These are phyloP conservation scores for Metalampra italica DNA, from an alignment of 2,888 invertebrate species.

Conservation along the genomic window DNA sequence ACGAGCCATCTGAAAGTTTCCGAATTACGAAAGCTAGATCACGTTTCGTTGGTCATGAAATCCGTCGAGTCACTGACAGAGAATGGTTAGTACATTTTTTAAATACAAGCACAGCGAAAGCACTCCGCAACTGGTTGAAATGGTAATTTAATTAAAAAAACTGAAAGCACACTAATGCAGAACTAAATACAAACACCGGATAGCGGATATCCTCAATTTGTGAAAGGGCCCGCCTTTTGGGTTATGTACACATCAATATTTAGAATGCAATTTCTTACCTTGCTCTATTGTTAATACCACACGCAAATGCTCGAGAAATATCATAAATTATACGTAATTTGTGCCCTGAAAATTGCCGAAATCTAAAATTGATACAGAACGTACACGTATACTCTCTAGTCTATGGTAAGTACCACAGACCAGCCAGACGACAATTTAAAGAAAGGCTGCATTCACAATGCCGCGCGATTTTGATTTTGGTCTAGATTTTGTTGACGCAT, in stretches of 20 bases:
- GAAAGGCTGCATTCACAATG: no score
- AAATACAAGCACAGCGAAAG: background rate
- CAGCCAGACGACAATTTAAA: no score
- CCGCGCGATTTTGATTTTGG: no score
- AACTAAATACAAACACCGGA: constrained; percentile 39
- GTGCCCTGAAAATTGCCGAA: constrained; percentile 1
- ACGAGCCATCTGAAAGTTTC: constrained; percentile 62
- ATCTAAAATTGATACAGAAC: no score
- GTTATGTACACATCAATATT: background rate
- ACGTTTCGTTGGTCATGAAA: constrained; percentile 6
- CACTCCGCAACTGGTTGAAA: constrained; percentile 8
- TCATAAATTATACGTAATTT: constrained; percentile 12
- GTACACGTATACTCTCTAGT: no score
- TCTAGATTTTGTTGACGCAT: no score
- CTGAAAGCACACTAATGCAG: constrained; percentile 16
- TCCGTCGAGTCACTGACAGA: background rate
- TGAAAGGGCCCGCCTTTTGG: constrained; percentile 20
- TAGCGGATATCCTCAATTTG: constrained; percentile 65
- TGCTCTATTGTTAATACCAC: constrained; percentile 9
- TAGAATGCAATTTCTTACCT: constrained; percentile 11
- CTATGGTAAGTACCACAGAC: no score
- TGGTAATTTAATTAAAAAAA: constrained; percentile 46
- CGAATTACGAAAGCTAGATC: constrained; percentile 4
- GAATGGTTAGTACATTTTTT: background rate
- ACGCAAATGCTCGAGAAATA: constrained; percentile 8